Percentiles rank a stretch among this genome's conserved stretches.
These are phyloP conservation scores for Drosophila nasuta DNA, from an alignment of 1,140 invertebrate genomes.

Conservation along the genomic window DNA sequence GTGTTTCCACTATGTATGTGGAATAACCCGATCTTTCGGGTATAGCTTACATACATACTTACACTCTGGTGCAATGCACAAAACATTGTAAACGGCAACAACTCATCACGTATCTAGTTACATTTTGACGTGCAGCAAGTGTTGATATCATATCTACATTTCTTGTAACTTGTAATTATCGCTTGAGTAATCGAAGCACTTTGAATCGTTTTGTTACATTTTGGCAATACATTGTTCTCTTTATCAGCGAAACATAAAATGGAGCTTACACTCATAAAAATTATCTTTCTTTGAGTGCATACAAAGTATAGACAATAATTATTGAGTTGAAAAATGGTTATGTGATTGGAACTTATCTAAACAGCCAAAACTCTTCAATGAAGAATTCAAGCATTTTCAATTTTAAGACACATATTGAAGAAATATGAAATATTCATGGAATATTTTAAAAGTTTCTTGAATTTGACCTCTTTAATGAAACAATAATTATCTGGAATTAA, in stretches of 20 bases:
- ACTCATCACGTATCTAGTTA: slow-evolving; percentile 31
- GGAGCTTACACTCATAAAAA: not conserved
- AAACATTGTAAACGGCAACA: slow-evolving; percentile 8
- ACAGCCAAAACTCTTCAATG: too few species aligned
- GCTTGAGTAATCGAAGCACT: slow-evolving; percentile 6
- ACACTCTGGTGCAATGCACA: not conserved
- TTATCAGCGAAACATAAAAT: not conserved
- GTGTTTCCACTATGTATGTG: slow-evolving; percentile 20
- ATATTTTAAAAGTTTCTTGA: too few species aligned
- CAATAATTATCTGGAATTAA: too few species aligned
- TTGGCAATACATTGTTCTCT: slow-evolving; percentile 1
- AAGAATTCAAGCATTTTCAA: too few species aligned
- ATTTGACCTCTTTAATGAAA: too few species aligned
- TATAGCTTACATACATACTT: slow-evolving; percentile 1
- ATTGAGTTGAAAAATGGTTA: too few species aligned
- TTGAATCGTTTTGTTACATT: slow-evolving; percentile 2
- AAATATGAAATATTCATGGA: too few species aligned
- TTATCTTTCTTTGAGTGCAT: not conserved
- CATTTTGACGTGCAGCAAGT: slow-evolving; percentile 2
- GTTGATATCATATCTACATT: slow-evolving; percentile 16
- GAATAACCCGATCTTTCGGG: slow-evolving; percentile 31
- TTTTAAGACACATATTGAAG: too few species aligned
- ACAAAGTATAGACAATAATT: too few species aligned
- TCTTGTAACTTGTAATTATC: not conserved
- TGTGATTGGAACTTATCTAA: too few species aligned